Conservation (phyloP, 2,888 invertebrate genomes). For the Chelonus formosanus region DNA sequence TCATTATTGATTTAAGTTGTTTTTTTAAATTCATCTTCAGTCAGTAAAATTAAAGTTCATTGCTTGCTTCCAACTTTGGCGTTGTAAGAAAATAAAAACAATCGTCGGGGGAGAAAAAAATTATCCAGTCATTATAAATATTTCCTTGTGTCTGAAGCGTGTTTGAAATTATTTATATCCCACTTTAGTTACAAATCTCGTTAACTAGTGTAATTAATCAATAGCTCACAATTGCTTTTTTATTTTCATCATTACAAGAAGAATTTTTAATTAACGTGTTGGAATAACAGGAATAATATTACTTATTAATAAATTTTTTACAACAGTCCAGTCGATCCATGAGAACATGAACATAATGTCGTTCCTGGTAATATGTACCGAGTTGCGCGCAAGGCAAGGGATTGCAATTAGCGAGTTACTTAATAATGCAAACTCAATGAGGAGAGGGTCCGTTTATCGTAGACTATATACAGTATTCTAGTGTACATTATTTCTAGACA, state of each 20-base stretch:
- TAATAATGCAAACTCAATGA: constrained; percentile 56
- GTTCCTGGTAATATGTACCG: constrained; percentile 36
- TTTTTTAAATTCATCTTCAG: background rate
- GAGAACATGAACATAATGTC: constrained; percentile 35
- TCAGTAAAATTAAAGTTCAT: background rate
- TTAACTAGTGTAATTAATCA: no score
- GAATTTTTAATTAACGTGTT: no score
- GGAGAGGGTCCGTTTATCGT: constrained; percentile 43
- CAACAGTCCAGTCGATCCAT: background rate
- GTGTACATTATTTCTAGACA: background rate
- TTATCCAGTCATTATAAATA: no score
- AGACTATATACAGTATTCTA: background rate
- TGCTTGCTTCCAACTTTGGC: background rate
- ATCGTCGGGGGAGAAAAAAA: no score
- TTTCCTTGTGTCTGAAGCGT: no score
- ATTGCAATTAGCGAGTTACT: constrained; percentile 56
- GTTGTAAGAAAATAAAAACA: background rate
- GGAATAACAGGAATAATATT: no score
- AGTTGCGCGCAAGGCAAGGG: constrained; percentile 43
- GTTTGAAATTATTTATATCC: no score
- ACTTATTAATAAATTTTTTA: no score
- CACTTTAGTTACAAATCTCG: no score
- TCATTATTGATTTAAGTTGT: background rate
- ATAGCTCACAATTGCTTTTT: no score
- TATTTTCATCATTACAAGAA: no score